These are phyloP conservation scores for Pluvianellus socialis DNA, from an alignment of 2,113 vertebrate genomes.

Conservation along the genomic window DNA sequence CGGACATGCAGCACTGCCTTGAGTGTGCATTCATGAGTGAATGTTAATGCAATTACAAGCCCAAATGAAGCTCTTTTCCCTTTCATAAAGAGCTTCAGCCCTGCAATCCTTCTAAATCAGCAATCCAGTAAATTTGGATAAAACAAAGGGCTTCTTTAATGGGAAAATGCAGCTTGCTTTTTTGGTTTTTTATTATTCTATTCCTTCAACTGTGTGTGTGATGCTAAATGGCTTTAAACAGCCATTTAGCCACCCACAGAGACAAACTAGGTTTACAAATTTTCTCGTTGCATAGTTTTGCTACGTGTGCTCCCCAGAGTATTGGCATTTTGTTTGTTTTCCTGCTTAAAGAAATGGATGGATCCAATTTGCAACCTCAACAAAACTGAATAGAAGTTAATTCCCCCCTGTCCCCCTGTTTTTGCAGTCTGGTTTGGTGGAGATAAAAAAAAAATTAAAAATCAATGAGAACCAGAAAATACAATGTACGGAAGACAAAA, in stretches of 20 bases:
- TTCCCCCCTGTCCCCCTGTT: background rate
- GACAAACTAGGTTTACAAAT: constrained; percentile 57
- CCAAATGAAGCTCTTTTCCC: constrained; percentile 3
- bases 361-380: constrained; percentile 47
- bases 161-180: background rate
- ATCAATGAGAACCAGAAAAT: background rate
- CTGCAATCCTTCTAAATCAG: constrained; percentile 15
- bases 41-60: constrained; percentile 40
- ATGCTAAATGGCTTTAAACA: constrained; percentile 61
- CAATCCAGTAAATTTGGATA: background rate
- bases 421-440: constrained; percentile 25
- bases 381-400: constrained; percentile 12
- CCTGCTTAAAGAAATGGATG: constrained; percentile 57
- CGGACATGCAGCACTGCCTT: background rate
- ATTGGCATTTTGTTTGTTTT: constrained; percentile 55
- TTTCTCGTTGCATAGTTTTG: constrained; percentile 1
- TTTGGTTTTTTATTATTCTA: background rate
- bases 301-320: background rate
- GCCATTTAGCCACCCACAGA: constrained; percentile 59
- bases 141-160: constrained; percentile 4
- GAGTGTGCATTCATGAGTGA: background rate
- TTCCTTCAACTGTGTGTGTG: background rate
- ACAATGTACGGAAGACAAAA: background rate
- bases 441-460: constrained; percentile 28
- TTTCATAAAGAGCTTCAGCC: background rate